Evolutionary conservation across 2,113 vertebrate genomes (phyloP).

Genomic region (Nanorana parkeri): DNA sequence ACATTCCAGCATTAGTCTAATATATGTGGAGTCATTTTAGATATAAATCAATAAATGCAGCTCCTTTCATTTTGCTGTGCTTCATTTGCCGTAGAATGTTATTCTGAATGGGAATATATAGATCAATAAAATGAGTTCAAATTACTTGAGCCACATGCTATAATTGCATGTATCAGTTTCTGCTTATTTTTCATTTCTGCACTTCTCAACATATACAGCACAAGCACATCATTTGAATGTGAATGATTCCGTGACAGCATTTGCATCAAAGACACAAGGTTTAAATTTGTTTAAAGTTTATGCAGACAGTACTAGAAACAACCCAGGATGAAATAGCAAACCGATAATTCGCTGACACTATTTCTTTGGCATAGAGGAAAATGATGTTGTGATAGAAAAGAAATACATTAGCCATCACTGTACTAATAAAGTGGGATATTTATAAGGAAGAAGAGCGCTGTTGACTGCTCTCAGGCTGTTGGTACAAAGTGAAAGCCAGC

Average conservation of each 20-base stretch:
- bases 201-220: not conserved
- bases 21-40: conserved; percentile 18
- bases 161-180: conserved; percentile 37
- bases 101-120: conserved; percentile 36
- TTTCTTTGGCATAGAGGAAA: not conserved
- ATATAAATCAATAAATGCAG: conserved; percentile 8
- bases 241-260: conserved; percentile 23
- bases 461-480: too few species aligned
- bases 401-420: conserved; percentile 4
- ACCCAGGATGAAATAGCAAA: conserved; percentile 1
- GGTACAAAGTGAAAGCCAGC: too few species aligned
- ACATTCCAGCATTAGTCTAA: not conserved
- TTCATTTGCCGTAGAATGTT: conserved; percentile 32
- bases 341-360: not conserved
- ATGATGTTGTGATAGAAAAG: conserved; percentile 4
- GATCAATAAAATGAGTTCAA: conserved; percentile 36
- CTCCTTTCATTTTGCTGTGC: conserved; percentile 4
- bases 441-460: not conserved
- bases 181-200: conserved; percentile 39
- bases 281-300: conserved; percentile 42
- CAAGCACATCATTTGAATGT: conserved; percentile 28
- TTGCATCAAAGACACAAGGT: conserved; percentile 36
- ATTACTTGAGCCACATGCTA: conserved; percentile 28
- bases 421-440: not conserved
- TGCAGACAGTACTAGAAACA: conserved; percentile 7